These are phyloP conservation scores for Sceloporus undulatus DNA, from an alignment of 2,113 vertebrate genomes.

Conservation along the genomic window DNA sequence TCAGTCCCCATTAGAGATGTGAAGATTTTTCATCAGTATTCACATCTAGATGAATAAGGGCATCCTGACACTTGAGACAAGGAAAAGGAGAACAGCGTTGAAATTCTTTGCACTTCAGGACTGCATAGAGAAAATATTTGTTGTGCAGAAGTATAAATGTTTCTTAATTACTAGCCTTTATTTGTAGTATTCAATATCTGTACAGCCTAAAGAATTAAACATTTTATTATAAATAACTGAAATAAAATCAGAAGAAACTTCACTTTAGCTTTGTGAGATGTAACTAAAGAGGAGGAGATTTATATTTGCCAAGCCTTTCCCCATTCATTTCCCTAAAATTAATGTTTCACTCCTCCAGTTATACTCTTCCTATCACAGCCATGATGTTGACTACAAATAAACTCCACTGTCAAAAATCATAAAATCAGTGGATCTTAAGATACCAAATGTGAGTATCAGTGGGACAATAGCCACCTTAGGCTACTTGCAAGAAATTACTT, in stretches of 20 bases:
- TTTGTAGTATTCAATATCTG: too few species aligned
- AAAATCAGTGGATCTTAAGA: constrained; percentile 45
- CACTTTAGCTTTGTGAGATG: neutral
- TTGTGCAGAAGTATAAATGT: too few species aligned
- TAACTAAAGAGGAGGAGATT: neutral
- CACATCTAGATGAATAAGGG: too few species aligned
- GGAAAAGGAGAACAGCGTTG: too few species aligned
- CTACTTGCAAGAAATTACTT: constrained; percentile 37
- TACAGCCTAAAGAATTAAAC: too few species aligned
- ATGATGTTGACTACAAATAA: constrained; percentile 1
- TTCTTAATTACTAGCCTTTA: too few species aligned
- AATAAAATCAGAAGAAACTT: neutral
- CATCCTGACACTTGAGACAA: too few species aligned
- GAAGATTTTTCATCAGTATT: too few species aligned
- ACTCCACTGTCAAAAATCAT: constrained; percentile 28
- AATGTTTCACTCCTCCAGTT: neutral
- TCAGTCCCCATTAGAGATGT: too few species aligned
- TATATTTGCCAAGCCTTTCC: neutral
- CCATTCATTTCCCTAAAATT: neutral
- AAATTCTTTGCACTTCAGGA: too few species aligned
- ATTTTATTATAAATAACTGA: too few species aligned
- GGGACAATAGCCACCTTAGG: constrained; percentile 33
- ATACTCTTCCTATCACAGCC: neutral
- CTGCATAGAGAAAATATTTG: too few species aligned
- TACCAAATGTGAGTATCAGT: constrained; percentile 4